Percentiles rank a stretch among this genome's conserved stretches.
Evolutionary conservation across 1,140 invertebrate genomes (phyloP).

Genomic region (Rhagoletis zephyria): DNA sequence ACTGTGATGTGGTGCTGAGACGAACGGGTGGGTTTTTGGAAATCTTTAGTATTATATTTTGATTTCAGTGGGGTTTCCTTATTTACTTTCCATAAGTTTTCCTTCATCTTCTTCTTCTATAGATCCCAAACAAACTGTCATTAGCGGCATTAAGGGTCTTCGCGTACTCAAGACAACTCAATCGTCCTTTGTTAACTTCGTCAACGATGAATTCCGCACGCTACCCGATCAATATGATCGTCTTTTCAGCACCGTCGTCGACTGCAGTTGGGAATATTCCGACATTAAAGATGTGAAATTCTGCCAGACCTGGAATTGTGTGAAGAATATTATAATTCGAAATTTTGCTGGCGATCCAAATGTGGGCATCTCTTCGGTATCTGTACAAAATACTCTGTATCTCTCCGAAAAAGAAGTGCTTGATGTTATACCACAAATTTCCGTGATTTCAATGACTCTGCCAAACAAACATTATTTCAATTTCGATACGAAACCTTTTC

Average conservation of each 20-base stretch:
- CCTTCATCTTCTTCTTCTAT: neutral
- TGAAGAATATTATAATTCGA: constrained; percentile 80
- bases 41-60: neutral
- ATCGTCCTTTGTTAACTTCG: constrained; percentile 84
- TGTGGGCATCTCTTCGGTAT: constrained; percentile 80
- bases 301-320: constrained; percentile 78
- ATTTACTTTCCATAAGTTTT: neutral
- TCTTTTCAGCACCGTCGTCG: constrained; percentile 82
- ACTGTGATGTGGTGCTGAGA: constrained; percentile 78
- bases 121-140: constrained; percentile 75
- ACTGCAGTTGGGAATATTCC: constrained; percentile 82
- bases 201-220: constrained; percentile 83
- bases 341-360: constrained; percentile 82
- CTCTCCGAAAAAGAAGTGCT: constrained; percentile 79
- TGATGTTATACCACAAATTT: constrained; percentile 79
- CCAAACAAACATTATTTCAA: constrained; percentile 86
- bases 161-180: constrained; percentile 84
- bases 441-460: constrained; percentile 82
- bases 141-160: constrained; percentile 79
- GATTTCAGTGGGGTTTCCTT: neutral
- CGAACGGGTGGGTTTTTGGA: constrained; percentile 76
- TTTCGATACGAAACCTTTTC: constrained; percentile 82
- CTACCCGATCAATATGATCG: constrained; percentile 82
- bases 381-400: constrained; percentile 84
- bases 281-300: constrained; percentile 78